These are phyloP conservation scores for Montipora cactus DNA, from an alignment of 64 coral and sea anemone species.

Conservation along the genomic window DNA sequence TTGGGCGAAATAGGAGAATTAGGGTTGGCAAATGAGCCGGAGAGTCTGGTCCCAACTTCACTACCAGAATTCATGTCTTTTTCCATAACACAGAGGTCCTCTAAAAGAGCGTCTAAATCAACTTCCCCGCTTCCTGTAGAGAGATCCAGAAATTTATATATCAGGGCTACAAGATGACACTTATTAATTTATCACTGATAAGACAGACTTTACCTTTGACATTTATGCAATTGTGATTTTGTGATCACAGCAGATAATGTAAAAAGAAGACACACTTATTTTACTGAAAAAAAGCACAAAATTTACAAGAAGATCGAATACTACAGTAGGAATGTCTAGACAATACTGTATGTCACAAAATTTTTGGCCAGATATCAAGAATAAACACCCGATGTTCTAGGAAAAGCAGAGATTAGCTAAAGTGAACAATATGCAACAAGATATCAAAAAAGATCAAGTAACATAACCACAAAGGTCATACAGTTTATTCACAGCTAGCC, in stretches of 20 bases:
- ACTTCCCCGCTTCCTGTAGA: constrained; percentile 91
- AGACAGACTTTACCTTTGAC: background rate
- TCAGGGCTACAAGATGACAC: constrained; percentile 43
- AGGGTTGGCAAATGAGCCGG: constrained; percentile 25
- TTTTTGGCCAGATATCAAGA: background rate
- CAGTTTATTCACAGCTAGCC: too few relatives aligned
- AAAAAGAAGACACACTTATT: background rate
- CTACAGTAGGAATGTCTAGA: too few relatives aligned
- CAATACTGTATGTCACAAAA: background rate
- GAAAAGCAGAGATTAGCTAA: background rate
- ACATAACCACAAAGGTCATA: constrained; percentile 30
- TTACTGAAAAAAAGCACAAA: background rate
- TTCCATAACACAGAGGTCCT: constrained; percentile 98
- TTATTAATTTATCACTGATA: constrained; percentile 66
- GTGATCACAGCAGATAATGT: background rate
- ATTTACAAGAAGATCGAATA: background rate
- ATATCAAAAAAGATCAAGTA: constrained; percentile 7
- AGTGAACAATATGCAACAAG: constrained; percentile 2
- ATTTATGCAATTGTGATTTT: constrained; percentile 18
- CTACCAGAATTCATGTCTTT: constrained; percentile 85
- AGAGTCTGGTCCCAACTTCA: constrained; percentile 31
- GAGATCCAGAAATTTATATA: constrained; percentile 42
- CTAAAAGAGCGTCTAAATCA: constrained; percentile 95
- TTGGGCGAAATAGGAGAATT: constrained; percentile 87
- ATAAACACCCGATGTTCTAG: background rate